A percentile compares a stretch with the other conserved stretches of the same genome.
phyloP scores from a whole-genome alignment of 2,888 invertebrate species.

The Ischnura elegans region DNA sequence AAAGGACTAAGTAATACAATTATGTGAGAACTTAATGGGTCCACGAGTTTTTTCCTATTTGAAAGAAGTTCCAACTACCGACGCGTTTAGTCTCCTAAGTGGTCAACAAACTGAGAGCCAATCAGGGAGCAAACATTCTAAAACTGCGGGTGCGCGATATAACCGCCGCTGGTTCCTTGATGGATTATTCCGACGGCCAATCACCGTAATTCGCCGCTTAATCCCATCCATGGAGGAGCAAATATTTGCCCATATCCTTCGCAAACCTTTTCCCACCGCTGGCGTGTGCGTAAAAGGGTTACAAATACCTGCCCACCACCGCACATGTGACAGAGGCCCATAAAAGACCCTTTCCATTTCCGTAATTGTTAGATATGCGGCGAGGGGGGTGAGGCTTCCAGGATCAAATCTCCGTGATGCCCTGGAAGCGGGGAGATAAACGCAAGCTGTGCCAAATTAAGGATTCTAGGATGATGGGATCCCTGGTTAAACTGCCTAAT shows the following conservation, averaged over 20 bases:
- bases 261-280: conserved; percentile 23
- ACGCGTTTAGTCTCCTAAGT: background rate
- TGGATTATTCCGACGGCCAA: conserved; percentile 35
- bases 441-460: too few relatives aligned
- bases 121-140: conserved; percentile 31
- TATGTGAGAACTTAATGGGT: too few relatives aligned
- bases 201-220: conserved; percentile 12
- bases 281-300: background rate
- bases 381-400: too few relatives aligned
- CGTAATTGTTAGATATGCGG: too few relatives aligned
- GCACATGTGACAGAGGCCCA: background rate
- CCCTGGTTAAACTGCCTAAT: too few relatives aligned
- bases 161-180: background rate
- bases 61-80: background rate
- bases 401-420: too few relatives aligned
- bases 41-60: too few relatives aligned
- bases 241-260: conserved; percentile 28
- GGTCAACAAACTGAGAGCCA: background rate
- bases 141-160: conserved; percentile 21
- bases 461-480: too few relatives aligned
- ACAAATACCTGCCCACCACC: background rate
- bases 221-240: conserved; percentile 7
- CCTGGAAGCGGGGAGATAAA: too few relatives aligned
- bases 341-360: background rate
- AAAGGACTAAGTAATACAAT: too few relatives aligned